Evolutionary conservation across 2,113 vertebrate species (phyloP).

Genomic region (Alligator sinensis): DNA sequence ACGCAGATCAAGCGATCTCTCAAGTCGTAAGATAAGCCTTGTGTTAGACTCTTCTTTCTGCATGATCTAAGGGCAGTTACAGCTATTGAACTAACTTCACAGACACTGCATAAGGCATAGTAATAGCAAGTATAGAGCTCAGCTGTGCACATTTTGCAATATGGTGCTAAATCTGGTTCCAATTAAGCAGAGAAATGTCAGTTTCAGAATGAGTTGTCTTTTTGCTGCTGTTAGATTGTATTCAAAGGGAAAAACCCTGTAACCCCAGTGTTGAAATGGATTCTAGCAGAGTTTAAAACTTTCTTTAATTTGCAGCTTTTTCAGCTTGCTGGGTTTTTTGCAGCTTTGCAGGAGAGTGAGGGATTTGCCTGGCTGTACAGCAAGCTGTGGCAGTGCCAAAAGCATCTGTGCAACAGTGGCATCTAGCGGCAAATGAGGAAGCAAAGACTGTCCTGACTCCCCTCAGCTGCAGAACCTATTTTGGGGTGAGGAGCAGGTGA

Average conservation of each 20-base stretch:
- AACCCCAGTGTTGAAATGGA: not conserved
- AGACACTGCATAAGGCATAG: not conserved
- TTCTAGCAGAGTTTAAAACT: not conserved
- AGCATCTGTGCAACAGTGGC: not conserved
- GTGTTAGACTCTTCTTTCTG: not conserved
- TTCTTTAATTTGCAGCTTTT: not conserved
- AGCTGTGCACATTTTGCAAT: not conserved
- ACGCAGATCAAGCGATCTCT: not conserved
- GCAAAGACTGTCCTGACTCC: not conserved
- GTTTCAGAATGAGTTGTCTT: accelerated
- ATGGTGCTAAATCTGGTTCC: accelerated
- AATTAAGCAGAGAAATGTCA: not conserved
- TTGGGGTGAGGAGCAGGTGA: not conserved
- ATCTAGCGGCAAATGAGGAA: not conserved
- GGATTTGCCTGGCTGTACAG: too few relatives aligned
- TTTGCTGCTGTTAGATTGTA: not conserved
- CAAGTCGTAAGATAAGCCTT: not conserved
- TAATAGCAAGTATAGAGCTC: accelerated
- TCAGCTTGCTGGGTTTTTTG: not conserved
- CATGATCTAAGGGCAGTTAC: not conserved
- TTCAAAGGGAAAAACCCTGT: not conserved
- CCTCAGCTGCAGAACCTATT: not conserved
- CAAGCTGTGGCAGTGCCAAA: accelerated
- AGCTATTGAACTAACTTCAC: accelerated
- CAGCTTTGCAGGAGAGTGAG: too few relatives aligned